Percentiles rank a stretch among this genome's conserved stretches.
Evolutionary conservation across 2,113 vertebrate genomes (phyloP).

Genomic region (Xenopus laevis): DNA sequence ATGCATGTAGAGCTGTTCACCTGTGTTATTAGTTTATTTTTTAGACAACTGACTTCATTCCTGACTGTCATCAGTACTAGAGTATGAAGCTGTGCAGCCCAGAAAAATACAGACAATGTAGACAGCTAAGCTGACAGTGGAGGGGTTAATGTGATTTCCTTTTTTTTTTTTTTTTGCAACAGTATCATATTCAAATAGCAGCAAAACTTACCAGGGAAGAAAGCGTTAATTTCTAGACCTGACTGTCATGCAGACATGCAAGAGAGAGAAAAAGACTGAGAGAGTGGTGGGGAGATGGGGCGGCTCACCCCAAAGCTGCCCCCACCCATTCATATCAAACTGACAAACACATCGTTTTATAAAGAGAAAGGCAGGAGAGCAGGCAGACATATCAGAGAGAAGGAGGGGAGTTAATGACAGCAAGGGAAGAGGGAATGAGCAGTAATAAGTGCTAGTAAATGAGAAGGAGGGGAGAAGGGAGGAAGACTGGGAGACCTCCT

Average conservation of each 20-base stretch:
- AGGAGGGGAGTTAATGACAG: constrained; percentile 34
- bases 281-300: constrained; percentile 6
- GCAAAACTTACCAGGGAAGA: constrained; percentile 1
- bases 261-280: neutral
- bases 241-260: constrained; percentile 40
- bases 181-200: too few species aligned
- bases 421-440: neutral
- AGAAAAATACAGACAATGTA: neutral
- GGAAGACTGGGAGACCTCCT: neutral
- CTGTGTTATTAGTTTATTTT: too few species aligned
- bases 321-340: constrained; percentile 34
- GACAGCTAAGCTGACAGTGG: neutral
- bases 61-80: too few species aligned
- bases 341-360: constrained; percentile 43
- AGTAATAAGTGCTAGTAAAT: neutral
- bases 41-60: too few species aligned
- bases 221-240: constrained; percentile 19
- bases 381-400: constrained; percentile 20
- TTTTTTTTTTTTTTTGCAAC: too few species aligned
- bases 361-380: constrained; percentile 34
- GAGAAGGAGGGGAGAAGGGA: neutral
- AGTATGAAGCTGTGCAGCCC: too few species aligned
- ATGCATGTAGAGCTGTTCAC: too few species aligned
- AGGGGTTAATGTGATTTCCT: neutral
- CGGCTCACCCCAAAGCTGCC: constrained; percentile 26